Evolutionary conservation across 2,888 invertebrate genomes (phyloP).

Genomic region (Dasypogon diadema): DNA sequence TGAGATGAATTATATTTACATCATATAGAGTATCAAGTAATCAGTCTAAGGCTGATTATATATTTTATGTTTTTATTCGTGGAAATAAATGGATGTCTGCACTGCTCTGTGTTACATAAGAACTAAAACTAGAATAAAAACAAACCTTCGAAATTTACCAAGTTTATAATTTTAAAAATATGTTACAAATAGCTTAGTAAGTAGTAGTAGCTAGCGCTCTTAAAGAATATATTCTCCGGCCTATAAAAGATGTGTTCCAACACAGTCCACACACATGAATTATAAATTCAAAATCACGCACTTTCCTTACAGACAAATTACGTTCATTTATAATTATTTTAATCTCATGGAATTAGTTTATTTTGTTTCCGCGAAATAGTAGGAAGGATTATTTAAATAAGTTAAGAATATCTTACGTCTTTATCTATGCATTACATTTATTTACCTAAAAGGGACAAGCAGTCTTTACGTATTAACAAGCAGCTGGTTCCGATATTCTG

Average conservation of each 20-base stretch:
- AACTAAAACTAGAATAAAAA: no score
- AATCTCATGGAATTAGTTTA: neutral
- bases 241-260: neutral
- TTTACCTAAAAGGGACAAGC: neutral
- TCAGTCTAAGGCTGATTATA: no score
- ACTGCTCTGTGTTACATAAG: no score
- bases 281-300: neutral
- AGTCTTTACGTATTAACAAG: constrained; percentile 36
- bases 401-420: neutral
- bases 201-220: no score
- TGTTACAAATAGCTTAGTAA: no score
- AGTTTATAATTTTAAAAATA: no score
- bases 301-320: neutral
- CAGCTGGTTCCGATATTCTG: constrained; percentile 36
- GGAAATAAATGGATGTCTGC: no score
- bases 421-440: neutral
- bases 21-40: no score
- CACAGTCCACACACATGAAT: neutral
- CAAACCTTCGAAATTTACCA: no score
- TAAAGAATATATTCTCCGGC: no score
- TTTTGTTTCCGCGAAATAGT: neutral
- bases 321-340: neutral
- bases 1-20: no score
- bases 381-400: neutral
- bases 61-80: no score